Evolutionary conservation across 2,113 vertebrate genomes (phyloP).

Genomic region (Fulmarus glacialis): DNA sequence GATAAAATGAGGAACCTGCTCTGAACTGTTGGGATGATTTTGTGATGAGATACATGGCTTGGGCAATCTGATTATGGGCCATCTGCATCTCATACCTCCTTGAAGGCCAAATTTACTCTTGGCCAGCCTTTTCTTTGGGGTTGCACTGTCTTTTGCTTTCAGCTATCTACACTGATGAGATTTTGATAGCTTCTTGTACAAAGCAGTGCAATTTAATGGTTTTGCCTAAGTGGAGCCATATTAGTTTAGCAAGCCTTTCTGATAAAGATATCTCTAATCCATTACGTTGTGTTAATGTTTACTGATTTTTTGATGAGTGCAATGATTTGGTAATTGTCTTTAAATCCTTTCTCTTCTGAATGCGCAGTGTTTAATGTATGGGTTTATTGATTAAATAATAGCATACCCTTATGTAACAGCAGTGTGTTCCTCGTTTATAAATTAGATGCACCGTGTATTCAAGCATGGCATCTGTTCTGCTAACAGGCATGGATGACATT

Average conservation of each 20-base stretch:
- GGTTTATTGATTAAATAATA: not conserved
- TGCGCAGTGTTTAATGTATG: not conserved
- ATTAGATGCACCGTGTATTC: not conserved
- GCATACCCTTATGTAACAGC: not conserved
- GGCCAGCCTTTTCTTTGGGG: not conserved
- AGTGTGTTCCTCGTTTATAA: not conserved
- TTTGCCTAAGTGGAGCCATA: not conserved
- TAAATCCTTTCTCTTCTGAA: not conserved
- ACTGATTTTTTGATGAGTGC: not conserved
- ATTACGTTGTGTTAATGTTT: accelerated
- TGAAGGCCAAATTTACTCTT: not conserved
- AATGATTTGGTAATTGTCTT: not conserved
- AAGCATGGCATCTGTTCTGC: not conserved
- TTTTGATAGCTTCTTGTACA: not conserved
- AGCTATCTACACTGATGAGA: not conserved
- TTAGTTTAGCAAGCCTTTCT: not conserved
- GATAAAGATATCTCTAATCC: not conserved
- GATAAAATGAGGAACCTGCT: not conserved
- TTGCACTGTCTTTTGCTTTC: not conserved
- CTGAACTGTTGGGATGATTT: not conserved
- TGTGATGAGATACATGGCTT: not conserved
- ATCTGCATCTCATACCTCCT: not conserved
- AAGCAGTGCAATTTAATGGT: not conserved
- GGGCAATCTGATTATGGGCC: not conserved
- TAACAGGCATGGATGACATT: not conserved